A percentile compares a stretch with the other conserved stretches of the same genome.
These are phyloP conservation scores for Darevskia nairensis DNA, from an alignment of 2,797 vertebrate genomes.

Conservation along the genomic window DNA sequence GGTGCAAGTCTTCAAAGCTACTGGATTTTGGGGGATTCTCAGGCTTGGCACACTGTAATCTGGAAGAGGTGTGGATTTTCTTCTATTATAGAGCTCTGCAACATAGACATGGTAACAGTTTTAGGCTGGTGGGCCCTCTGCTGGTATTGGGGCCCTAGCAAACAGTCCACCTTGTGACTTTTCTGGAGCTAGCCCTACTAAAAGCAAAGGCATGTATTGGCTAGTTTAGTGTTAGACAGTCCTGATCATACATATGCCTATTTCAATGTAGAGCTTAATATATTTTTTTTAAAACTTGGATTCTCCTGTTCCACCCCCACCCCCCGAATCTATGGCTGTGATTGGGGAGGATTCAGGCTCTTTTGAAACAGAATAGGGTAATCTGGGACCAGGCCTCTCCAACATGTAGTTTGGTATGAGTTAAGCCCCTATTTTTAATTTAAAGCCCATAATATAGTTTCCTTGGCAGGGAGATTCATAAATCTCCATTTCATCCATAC, in stretches of 20 bases:
- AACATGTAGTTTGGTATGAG: conserved; percentile 55
- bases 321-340: conserved; percentile 40
- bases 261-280: neutral
- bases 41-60: neutral
- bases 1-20: neutral
- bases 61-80: neutral
- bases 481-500: conserved; percentile 72
- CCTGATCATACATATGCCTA: neutral
- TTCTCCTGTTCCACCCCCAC: too few relatives aligned
- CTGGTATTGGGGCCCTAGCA: neutral
- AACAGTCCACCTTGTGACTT: neutral
- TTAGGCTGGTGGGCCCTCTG: neutral
- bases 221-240: neutral
- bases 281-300: neutral
- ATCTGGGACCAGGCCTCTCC: conserved; percentile 66
- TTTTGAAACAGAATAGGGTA: conserved; percentile 59
- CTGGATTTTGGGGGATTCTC: neutral
- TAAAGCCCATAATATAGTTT: conserved; percentile 74
- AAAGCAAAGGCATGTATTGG: neutral
- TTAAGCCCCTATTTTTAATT: conserved; percentile 77
- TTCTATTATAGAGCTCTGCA: neutral
- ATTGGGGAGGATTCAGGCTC: conserved; percentile 40
- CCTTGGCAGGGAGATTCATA: conserved; percentile 75
- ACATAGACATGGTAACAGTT: neutral
- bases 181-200: neutral